A percentile compares a stretch with the other conserved stretches of the same genome.
Evolutionary conservation across 2,888 invertebrate species (phyloP).

Genomic region (Formica aserva): DNA sequence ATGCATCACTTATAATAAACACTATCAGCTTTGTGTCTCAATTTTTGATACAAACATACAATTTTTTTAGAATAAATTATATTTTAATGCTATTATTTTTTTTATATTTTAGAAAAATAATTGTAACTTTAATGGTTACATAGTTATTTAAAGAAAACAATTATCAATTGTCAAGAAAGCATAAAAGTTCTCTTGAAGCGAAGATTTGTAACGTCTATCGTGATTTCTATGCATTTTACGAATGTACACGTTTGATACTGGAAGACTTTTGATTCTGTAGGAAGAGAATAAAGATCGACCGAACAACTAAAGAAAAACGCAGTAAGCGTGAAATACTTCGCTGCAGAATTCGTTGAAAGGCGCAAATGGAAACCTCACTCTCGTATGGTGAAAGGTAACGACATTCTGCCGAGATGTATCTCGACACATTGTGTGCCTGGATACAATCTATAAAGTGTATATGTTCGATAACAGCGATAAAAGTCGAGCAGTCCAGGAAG

Average conservation of each 20-base stretch:
- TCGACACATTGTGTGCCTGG: slow-evolving; percentile 67
- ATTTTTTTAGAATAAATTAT: not conserved
- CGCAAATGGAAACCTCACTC: slow-evolving; percentile 76
- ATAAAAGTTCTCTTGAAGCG: not conserved
- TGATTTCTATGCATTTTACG: slow-evolving; percentile 41
- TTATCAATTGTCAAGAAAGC: slow-evolving; percentile 4
- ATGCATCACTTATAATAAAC: not conserved
- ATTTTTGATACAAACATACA: not conserved
- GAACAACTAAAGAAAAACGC: slow-evolving; percentile 48
- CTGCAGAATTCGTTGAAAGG: slow-evolving; percentile 73
- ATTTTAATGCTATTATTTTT: not conserved
- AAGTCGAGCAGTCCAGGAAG: slow-evolving; percentile 70
- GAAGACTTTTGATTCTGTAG: slow-evolving; percentile 43
- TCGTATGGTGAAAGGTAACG: slow-evolving; percentile 75
- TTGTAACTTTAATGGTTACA: not conserved
- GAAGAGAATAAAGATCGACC: slow-evolving; percentile 54
- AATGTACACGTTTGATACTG: slow-evolving; percentile 38
- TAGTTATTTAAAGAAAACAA: not conserved
- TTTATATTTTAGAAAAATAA: not conserved
- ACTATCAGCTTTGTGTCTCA: not conserved
- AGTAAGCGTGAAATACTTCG: slow-evolving; percentile 65
- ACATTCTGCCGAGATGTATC: slow-evolving; percentile 74
- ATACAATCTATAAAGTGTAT: slow-evolving; percentile 74
- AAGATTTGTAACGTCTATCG: slow-evolving; percentile 37
- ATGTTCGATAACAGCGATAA: slow-evolving; percentile 74